Evolutionary conservation across 2,888 invertebrate species (phyloP), one percentile per base, ranked within the genome.

Genomic region (Caenorhabditis imperialis): DNA sequence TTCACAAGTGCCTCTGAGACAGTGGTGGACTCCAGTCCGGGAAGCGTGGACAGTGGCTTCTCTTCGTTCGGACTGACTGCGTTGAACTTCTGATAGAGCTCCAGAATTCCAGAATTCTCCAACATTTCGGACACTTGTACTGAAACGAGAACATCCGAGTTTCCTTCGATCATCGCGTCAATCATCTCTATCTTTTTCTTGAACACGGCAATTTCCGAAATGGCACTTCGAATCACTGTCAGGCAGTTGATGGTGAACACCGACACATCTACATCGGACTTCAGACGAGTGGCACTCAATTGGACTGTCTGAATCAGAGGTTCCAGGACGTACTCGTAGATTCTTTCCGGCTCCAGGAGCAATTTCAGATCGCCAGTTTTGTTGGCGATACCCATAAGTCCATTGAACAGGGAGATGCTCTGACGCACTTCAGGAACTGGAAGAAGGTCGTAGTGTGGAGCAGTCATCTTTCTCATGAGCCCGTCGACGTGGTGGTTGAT

Each of bases 101-200:
- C 71, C 18, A 71, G 30, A 22, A 71, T 57, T 50, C 71, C 71
- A n/a, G 71, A 71, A 5, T 54, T 71, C 5, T 71, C 62, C 10
- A 71, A 54, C 55, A 62, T 57, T n/a, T 61, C 50, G 1, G 54
- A 55, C 0, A 71, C 55, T 50, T 55, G 61, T 7, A 61, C 71
- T 1, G 71, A 62, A 12, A 71, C 62, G 2, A 71, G 44, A 8
- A 71, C 71, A 57, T 71, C 71, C 10, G 61, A 61, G 37, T 62
- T 71, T 55, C 71, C 55, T 27, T 71, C 71, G 18, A 71, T 71
- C 71, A 71, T 71, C 14, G 71, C 71, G 14, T 71, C 55, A n/a
- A 71, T 71, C 62, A 62, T 71, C 22, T 71, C 71, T 14, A 62
- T 62, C n/a, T 62, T 55, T 27, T 48, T 33, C 20, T 55, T 55